These are phyloP conservation scores for Plagiodera versicolora DNA, from an alignment of 2,888 invertebrate species.

Conservation along the genomic window DNA sequence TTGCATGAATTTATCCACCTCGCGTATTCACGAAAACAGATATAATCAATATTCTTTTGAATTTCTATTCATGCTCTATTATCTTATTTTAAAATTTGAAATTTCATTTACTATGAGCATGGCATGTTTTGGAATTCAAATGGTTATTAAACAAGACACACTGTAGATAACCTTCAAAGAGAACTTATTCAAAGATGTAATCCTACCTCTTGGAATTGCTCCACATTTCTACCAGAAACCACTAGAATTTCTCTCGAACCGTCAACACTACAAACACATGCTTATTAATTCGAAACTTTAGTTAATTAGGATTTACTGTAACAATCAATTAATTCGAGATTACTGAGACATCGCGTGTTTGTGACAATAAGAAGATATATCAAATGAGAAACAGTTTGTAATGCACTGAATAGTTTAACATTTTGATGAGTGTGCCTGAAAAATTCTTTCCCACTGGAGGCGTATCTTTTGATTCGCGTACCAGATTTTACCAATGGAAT, in stretches of 20 bases:
- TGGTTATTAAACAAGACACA: too few species aligned
- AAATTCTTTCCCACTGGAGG: slow-evolving; percentile 12
- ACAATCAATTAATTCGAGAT: slow-evolving; percentile 1
- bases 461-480: not conserved
- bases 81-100: too few species aligned
- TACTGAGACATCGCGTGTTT: slow-evolving; percentile 1
- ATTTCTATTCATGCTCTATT: too few species aligned
- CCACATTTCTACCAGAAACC: slow-evolving; percentile 9
- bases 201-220: slow-evolving; percentile 11
- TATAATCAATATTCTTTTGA: too few species aligned
- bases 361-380: slow-evolving; percentile 3
- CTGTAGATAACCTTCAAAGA: too few species aligned
- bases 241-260: not conserved
- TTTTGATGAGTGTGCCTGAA: slow-evolving; percentile 1
- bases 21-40: too few species aligned
- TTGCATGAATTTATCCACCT: too few species aligned
- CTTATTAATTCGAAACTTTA: slow-evolving; percentile 5
- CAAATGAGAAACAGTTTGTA: slow-evolving; percentile 18
- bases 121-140: too few species aligned
- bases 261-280: slow-evolving; percentile 7
- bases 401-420: slow-evolving; percentile 15
- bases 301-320: slow-evolving; percentile 10
- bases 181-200: too few species aligned
- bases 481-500: not conserved
- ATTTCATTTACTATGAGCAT: too few species aligned